Base-by-base conservation (phyloP, 2,888 invertebrate species). In the Coleophora flavipennella region DNA sequence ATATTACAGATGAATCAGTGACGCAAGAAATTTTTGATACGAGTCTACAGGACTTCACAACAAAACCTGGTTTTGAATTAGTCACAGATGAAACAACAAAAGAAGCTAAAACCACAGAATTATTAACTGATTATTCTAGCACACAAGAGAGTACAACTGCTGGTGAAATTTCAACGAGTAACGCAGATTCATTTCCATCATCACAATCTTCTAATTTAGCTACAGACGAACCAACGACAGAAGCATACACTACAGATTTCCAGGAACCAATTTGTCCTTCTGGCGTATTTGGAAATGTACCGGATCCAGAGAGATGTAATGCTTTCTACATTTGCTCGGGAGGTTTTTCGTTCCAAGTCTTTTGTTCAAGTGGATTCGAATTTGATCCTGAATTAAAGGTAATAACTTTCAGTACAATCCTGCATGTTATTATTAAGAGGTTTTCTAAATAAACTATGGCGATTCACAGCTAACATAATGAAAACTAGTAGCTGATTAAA, bases 291-390 rank as follows among this genome's bases (percentile, higher is more conserved):
- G 64, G 59, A 3, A 59, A 61, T 13, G 35, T 63, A 0, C 48
- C 67, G 0, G 49, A 68, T 35, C 68, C 69, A 0, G 45, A 50
- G 0, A 20, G 35, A 0, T 71, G 70, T 31, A 41, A 59, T 28
- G 48, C 52, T 0, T 68, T 53, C 46, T 58, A 48, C 36, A 38
- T 59, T 35, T 67, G 67, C 33, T 35, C 44, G 1, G 50, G 42
- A 3, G 62, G 64, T n/a, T 31, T 37, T 1, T 39, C 55, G 0
- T 39, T 55, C 2, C 37, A 36, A 6, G 31, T 57, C 1, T 33
- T 36, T 10, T 63, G 63, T 31, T 14, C 42, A 3, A 42, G 48
- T 1, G 63, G 61, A 6, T 45, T 49, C n/a, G 53, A 61, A 38
- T 52, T 49, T 26, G 51, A 62, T 31, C 45, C 46, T 4, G 38